phyloP scores from a whole-genome alignment of 2,888 invertebrate genomes.

The Pegoplata infirma region DNA sequence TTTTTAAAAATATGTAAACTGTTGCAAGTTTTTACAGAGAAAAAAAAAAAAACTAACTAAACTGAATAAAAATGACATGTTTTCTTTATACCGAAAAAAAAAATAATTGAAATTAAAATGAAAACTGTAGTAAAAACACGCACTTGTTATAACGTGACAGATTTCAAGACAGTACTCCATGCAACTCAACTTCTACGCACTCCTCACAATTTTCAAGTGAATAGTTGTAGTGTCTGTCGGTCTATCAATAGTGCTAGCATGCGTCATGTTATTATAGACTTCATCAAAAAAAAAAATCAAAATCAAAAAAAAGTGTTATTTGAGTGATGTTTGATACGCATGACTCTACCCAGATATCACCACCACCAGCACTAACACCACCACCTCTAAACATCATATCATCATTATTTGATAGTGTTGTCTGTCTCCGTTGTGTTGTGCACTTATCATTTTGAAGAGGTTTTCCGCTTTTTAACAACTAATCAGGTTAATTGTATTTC shows the following conservation, averaged over 20 bases:
- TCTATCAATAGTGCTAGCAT: slow-evolving; percentile 53
- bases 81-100: slow-evolving; percentile 19
- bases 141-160: slow-evolving; percentile 57
- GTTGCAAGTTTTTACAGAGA: slow-evolving; percentile 14
- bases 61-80: slow-evolving; percentile 37
- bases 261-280: slow-evolving; percentile 46
- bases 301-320: slow-evolving; percentile 53
- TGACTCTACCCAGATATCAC: slow-evolving; percentile 31
- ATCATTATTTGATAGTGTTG: slow-evolving; percentile 4
- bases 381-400: no score
- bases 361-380: slow-evolving; percentile 10
- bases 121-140: slow-evolving; percentile 55
- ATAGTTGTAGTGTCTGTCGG: slow-evolving; percentile 43
- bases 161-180: slow-evolving; percentile 44
- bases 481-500: slow-evolving; percentile 66
- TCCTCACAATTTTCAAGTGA: slow-evolving; percentile 23
- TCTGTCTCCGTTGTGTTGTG: slow-evolving; percentile 25
- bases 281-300: slow-evolving; percentile 9
- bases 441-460: slow-evolving; percentile 52
- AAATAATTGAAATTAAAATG: slow-evolving; percentile 38
- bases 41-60: no score
- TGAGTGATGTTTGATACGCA: slow-evolving; percentile 55
- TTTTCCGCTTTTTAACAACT: slow-evolving; percentile 61
- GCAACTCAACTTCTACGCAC: no score
- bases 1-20: slow-evolving; percentile 30